Evolutionary conservation across 2,797 vertebrate genomes (phyloP), one percentile per base, ranked within the genome.

Genomic region (Fistularia tabacaria): DNA sequence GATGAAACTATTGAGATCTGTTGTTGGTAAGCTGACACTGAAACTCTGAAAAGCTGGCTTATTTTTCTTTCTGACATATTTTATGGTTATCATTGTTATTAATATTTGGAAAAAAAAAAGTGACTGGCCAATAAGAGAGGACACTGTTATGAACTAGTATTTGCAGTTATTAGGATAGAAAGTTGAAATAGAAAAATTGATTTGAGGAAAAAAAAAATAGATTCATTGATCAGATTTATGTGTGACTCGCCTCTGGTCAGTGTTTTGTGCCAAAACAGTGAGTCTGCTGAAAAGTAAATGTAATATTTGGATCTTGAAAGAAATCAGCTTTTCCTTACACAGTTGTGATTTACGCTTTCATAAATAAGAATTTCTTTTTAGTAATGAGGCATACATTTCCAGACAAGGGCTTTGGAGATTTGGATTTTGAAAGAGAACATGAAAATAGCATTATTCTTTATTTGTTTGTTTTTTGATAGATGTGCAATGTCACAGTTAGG

Each of bases 401-500:
- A 66, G 64, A 64, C 25, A 25, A 50, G 41, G 54, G 44, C 39
- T 69, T 15, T 71, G 51, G 44, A 44, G 50, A 54, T 46, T 15
- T 13, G 47, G 55, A 63, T 49, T n/a, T 2, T 71, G 58, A 71
- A 56, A 62, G 69, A 60, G 49, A 72, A 64, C 59, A 50, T 38
- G 9, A 81, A 77, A 82, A 87, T 85, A 77, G 70, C 71, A 69
- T 82, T 72, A 62, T 76, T 61, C 51, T 67, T 77, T 74, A 44
- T 67, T 78, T 83, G 79, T 46, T 10, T 56, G 43, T 47, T 43
- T 25, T 81, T 71, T 80, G 69, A 84, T 85, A 82, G 76, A 85
- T 85, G 91, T 91, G 91, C 91, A 91, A 91, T 92, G 90, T 85
- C 84, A 85, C 87, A 36, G 9, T 71, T 66, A 49, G 11, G 14